Conservation (phyloP, 2,797 vertebrate genomes). For the Eutrigla gurnardus region DNA sequence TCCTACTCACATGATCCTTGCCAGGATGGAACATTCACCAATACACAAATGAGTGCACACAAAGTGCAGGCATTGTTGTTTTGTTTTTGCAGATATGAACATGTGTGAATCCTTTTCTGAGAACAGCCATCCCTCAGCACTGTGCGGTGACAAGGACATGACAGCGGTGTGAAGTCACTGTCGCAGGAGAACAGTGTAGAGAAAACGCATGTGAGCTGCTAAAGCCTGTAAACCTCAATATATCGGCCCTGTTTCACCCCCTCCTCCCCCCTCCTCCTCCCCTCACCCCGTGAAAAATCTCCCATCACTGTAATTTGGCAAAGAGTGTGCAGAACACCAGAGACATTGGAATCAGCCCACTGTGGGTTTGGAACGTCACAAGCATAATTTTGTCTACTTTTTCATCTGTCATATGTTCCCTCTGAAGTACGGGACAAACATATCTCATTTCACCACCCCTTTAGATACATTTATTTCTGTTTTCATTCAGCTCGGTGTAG, state of each 20-base stretch:
- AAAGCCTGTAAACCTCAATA: slow-evolving; percentile 39
- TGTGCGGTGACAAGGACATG: slow-evolving; percentile 51
- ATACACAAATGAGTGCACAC: background rate
- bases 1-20: slow-evolving; percentile 14
- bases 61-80: slow-evolving; percentile 6
- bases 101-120: slow-evolving; percentile 17
- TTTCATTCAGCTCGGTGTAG: slow-evolving; percentile 38
- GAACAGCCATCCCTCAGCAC: slow-evolving; percentile 23
- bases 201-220: slow-evolving; percentile 35
- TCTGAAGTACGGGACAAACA: slow-evolving; percentile 36
- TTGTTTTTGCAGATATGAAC: slow-evolving; percentile 22
- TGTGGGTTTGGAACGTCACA: slow-evolving; percentile 53
- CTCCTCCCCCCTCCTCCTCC: no score
- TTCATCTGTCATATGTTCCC: slow-evolving; percentile 49
- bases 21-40: slow-evolving; percentile 12
- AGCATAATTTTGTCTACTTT: slow-evolving; percentile 44
- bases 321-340: slow-evolving; percentile 22
- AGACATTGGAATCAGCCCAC: slow-evolving; percentile 31
- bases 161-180: slow-evolving; percentile 62
- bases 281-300: slow-evolving; percentile 39
- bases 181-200: slow-evolving; percentile 48
- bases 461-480: slow-evolving; percentile 40
- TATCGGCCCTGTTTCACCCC: slow-evolving; percentile 20
- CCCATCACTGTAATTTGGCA: slow-evolving; percentile 32
- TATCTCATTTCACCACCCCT: slow-evolving; percentile 54